Evolutionary conservation across 2,113 vertebrate genomes (phyloP).

Genomic region (Pterocles orientalis): DNA sequence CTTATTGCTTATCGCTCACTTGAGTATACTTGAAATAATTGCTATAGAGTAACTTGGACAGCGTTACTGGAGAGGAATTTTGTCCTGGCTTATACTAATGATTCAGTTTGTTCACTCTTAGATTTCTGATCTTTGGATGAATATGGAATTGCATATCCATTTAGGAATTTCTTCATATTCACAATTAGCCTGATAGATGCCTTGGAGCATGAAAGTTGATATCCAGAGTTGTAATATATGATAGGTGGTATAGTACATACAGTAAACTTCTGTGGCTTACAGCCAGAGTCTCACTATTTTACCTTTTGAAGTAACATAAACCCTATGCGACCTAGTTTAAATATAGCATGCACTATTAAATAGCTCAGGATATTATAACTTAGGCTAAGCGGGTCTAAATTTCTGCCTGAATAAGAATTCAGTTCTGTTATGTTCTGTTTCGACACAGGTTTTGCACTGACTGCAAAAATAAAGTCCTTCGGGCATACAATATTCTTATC

Average conservation of each 20-base stretch:
- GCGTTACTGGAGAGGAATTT: background rate
- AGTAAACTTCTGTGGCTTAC: background rate
- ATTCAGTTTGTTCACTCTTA: background rate
- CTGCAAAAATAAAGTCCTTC: constrained; percentile 95
- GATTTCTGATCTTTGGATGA: background rate
- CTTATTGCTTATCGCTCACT: background rate
- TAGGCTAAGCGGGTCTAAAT: background rate
- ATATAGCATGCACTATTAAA: background rate
- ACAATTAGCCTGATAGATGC: background rate
- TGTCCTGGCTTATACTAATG: background rate
- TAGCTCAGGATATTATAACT: background rate
- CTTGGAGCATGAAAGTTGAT: background rate
- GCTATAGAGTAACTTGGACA: background rate
- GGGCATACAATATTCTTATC: constrained; percentile 95
- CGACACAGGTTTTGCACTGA: constrained; percentile 91
- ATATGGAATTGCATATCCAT: background rate
- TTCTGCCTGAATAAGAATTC: background rate
- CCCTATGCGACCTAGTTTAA: background rate
- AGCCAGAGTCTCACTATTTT: background rate
- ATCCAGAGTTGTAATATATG: background rate
- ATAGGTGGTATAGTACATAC: background rate
- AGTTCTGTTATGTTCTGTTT: background rate
- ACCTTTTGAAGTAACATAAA: background rate
- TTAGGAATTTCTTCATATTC: background rate
- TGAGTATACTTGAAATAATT: background rate